A percentile compares a stretch with the other conserved stretches of the same genome.
These are phyloP conservation scores for Keiferia lycopersicella DNA, from an alignment of 2,888 invertebrate species.

Conservation along the genomic window DNA sequence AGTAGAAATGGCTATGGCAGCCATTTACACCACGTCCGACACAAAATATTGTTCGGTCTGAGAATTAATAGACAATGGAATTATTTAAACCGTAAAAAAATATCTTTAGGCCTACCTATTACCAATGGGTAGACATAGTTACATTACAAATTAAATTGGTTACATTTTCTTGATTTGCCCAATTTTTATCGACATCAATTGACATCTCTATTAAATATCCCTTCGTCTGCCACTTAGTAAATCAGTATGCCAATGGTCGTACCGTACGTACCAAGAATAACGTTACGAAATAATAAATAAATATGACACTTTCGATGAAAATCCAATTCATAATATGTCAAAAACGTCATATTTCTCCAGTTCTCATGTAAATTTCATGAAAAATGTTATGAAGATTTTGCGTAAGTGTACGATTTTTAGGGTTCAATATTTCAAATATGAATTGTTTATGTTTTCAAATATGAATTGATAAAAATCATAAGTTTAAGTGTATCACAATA, in stretches of 20 bases:
- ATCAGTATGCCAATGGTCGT: not conserved
- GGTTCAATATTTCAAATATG: not conserved
- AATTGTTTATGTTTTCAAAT: not conserved
- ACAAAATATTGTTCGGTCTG: no score
- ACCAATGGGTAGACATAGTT: no score
- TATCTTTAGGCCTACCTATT: no score
- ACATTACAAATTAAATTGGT: no score
- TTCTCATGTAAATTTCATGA: not conserved
- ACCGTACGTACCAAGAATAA: not conserved
- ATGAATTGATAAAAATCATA: not conserved
- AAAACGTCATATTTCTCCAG: not conserved
- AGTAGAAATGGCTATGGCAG: no score
- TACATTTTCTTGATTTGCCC: no score
- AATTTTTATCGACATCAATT: not conserved
- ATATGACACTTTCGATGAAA: slow-evolving; percentile 2
- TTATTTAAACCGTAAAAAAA: no score
- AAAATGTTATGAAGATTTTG: not conserved
- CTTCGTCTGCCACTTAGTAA: not conserved
- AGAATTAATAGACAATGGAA: no score
- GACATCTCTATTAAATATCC: not conserved
- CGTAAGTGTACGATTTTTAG: not conserved
- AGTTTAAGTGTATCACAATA: no score
- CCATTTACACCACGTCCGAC: no score
- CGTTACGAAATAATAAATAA: slow-evolving; percentile 11
- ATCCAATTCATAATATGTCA: slow-evolving; percentile 9